A percentile compares a stretch with the other conserved stretches of the same genome.
These are phyloP conservation scores for Leptopilina myrica DNA, from an alignment of 2,888 invertebrate species.

Conservation along the genomic window DNA sequence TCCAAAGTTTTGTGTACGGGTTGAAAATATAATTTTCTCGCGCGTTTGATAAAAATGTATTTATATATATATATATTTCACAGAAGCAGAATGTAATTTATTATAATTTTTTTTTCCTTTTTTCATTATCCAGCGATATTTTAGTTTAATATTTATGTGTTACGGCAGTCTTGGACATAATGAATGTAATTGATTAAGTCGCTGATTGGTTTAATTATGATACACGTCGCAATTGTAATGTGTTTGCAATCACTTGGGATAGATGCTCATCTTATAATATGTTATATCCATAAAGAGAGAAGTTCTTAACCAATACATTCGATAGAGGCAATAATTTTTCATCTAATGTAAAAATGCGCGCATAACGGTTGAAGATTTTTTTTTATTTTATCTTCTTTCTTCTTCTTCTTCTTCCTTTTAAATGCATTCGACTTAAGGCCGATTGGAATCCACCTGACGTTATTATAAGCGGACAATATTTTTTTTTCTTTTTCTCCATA, in stretches of 20 bases:
- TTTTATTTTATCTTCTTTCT: background rate
- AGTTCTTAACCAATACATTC: conserved; percentile 1
- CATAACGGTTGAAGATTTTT: conserved; percentile 6
- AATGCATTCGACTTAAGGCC: conserved; percentile 22
- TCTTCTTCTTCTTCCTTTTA: background rate
- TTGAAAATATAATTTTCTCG: background rate
- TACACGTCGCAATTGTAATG: conserved; percentile 52
- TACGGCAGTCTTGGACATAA: conserved; percentile 57
- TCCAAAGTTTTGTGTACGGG: background rate
- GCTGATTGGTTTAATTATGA: conserved; percentile 59
- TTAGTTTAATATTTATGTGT: conserved; percentile 49
- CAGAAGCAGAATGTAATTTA: background rate
- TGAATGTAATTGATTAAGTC: conserved; percentile 55
- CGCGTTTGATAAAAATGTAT: background rate
- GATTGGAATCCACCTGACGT: conserved; percentile 24
- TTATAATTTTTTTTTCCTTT: background rate
- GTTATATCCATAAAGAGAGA: background rate
- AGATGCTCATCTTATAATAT: conserved; percentile 15
- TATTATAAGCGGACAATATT: conserved; percentile 22
- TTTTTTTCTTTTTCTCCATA: background rate
- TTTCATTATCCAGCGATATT: background rate
- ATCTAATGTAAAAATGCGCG: conserved; percentile 4
- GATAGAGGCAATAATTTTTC: conserved; percentile 21
- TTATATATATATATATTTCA: too few species aligned
- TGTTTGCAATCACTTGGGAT: conserved; percentile 42